A percentile compares a stretch with the other conserved stretches of the same genome.
Conservation (phyloP, 1,140 invertebrate species). For the Philotrypesis tridentata region DNA sequence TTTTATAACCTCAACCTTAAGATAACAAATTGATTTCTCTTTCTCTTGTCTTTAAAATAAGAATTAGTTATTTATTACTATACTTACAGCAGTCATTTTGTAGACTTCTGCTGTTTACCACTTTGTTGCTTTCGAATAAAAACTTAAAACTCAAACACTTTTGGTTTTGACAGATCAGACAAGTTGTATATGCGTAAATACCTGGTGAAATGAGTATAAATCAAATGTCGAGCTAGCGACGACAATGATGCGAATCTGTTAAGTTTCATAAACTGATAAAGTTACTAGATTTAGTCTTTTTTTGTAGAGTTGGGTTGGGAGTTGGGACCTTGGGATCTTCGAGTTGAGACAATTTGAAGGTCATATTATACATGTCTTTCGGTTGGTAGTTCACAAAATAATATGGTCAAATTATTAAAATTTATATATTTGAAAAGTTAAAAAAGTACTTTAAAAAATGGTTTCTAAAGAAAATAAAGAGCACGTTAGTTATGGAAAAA, state of each 20-base stretch:
- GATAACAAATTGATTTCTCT: background rate
- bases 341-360: no score
- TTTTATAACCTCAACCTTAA: conserved; percentile 41
- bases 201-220: no score
- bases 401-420: no score
- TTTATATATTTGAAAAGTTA: background rate
- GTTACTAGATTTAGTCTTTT: background rate
- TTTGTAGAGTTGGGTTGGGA: no score
- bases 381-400: no score
- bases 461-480: background rate
- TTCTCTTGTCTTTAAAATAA: background rate
- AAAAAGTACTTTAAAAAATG: background rate
- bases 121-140: background rate
- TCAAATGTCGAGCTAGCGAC: no score
- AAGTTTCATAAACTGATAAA: background rate
- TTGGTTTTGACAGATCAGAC: conserved; percentile 12
- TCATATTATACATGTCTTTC: no score
- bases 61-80: background rate
- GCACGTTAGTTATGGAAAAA: background rate
- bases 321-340: no score
- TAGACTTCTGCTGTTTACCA: background rate
- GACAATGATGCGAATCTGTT: background rate
- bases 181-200: background rate
- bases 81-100: conserved; percentile 54
- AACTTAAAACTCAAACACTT: background rate